Percentiles rank a stretch among this genome's conserved stretches.
These are phyloP conservation scores for Berghia stephanieae DNA, from an alignment of 1,140 invertebrate genomes.

Conservation along the genomic window DNA sequence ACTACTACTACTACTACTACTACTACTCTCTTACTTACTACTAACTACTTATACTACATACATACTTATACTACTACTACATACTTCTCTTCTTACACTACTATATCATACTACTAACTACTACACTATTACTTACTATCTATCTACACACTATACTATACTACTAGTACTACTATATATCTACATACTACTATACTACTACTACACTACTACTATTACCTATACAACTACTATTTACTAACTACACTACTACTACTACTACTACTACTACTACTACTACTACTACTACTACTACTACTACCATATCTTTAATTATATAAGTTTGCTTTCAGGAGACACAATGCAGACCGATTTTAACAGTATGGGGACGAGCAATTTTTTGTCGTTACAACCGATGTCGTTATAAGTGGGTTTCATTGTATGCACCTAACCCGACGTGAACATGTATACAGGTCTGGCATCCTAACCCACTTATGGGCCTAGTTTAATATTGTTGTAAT, in stretches of 20 bases:
- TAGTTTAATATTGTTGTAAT: neutral
- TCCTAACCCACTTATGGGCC: neutral
- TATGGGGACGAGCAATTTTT: neutral
- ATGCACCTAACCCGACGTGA: neutral
- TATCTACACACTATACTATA: too few relatives aligned
- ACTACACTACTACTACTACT: neutral
- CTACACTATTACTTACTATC: too few relatives aligned
- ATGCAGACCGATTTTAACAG: neutral
- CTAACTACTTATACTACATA: neutral
- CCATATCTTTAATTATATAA: neutral
- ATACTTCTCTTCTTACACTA: neutral
- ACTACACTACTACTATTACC: neutral
- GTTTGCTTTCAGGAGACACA: too few relatives aligned
- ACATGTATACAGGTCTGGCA: neutral
- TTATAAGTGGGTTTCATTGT: conserved; percentile 12
- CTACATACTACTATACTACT: conserved; percentile 12
- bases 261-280: neutral
- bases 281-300: neutral
- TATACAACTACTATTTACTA: neutral
- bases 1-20: conserved; percentile 4
- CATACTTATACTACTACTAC: conserved; percentile 5
- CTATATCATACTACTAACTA: too few relatives aligned
- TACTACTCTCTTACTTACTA: neutral
- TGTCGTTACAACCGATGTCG: neutral
- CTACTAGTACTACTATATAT: conserved; percentile 26